Conservation (phyloP, 2,888 invertebrate genomes). For the Trichacis sp. region DNA sequence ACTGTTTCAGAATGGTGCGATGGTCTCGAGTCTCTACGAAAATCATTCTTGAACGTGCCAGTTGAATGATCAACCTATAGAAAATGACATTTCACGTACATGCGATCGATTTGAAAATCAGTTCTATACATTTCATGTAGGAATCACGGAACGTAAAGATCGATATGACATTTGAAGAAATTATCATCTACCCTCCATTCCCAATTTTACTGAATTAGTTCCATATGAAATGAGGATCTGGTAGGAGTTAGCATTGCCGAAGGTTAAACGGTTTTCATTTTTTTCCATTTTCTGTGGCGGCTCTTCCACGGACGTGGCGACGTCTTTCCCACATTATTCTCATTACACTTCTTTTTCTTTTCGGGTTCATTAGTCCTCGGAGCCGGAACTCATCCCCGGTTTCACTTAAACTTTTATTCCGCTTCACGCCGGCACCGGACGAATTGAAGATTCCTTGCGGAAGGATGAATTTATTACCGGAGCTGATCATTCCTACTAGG, state of each 20-base stretch:
- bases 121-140: too few species aligned
- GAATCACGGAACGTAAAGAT: too few species aligned
- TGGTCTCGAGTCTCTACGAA: too few species aligned
- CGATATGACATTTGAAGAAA: slow-evolving; percentile 3
- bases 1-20: too few species aligned
- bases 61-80: too few species aligned
- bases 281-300: slow-evolving; percentile 12
- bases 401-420: slow-evolving; percentile 16
- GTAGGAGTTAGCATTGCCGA: slow-evolving; percentile 3
- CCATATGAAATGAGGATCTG: too few species aligned
- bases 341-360: slow-evolving; percentile 8
- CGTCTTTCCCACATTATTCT: slow-evolving; percentile 1
- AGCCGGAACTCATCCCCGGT: slow-evolving; percentile 13
- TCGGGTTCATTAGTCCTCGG: slow-evolving; percentile 13
- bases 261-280: slow-evolving; percentile 16
- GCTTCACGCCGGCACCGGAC: not conserved
- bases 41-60: too few species aligned
- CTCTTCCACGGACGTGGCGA: slow-evolving; percentile 2
- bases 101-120: too few species aligned
- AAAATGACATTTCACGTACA: too few species aligned
- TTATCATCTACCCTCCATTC: too few species aligned
- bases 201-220: too few species aligned
- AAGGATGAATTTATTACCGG: not conserved
- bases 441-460: not conserved
- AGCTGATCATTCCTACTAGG: not conserved